Evolutionary conservation across 2,888 invertebrate species (phyloP).

Genomic region (Horisme vitalbata): DNA sequence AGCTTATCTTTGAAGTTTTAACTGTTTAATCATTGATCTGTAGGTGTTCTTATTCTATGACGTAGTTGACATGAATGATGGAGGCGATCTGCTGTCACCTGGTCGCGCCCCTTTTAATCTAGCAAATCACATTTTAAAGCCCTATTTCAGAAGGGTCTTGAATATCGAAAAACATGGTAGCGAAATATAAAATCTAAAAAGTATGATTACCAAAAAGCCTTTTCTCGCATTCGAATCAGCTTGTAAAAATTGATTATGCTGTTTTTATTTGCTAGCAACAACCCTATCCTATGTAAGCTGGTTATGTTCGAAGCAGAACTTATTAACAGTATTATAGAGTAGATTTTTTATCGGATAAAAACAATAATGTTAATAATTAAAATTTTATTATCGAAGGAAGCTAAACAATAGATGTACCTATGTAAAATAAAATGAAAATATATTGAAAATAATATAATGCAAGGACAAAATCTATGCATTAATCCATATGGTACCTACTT

Average conservation of each 20-base stretch:
- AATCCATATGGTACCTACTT: no score
- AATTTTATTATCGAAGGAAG: no score
- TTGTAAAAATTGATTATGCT: conserved; percentile 6
- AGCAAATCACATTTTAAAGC: no score
- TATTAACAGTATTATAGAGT: conserved; percentile 11
- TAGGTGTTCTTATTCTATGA: conserved; percentile 7
- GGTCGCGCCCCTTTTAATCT: no score
- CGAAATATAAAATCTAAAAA: neutral
- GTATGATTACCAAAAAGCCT: neutral
- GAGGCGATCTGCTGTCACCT: no score
- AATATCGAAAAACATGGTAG: neutral
- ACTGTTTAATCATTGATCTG: neutral
- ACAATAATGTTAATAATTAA: conserved; percentile 4
- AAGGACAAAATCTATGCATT: no score
- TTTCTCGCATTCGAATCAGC: conserved; percentile 1
- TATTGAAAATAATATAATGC: no score
- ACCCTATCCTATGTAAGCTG: conserved; percentile 5
- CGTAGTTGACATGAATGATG: neutral
- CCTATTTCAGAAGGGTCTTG: no score
- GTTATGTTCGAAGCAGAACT: conserved; percentile 1
- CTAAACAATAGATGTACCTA: no score
- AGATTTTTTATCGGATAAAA: neutral
- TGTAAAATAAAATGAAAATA: no score
- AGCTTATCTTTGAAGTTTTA: no score
- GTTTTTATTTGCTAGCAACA: conserved; percentile 5